Evolutionary conservation across 2,888 invertebrate species (phyloP), one percentile per base, ranked within the genome.

Genomic region (Melanostoma mellinum): DNA sequence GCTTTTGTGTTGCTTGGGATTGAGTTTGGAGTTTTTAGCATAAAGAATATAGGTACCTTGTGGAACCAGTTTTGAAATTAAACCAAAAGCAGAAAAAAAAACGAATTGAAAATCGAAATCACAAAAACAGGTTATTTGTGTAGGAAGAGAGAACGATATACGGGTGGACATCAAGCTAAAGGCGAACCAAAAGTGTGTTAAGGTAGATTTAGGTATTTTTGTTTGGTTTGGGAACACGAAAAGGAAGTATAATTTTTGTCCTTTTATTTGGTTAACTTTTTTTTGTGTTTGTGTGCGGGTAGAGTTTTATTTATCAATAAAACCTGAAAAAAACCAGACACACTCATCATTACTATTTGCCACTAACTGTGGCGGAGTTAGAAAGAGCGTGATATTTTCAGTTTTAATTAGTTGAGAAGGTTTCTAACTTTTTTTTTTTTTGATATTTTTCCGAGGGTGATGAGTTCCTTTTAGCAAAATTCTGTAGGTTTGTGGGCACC

Each of bases 161-260:
- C 76, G 76, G 81, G 81, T 76, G 81, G 81, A 81, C 76, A 67
- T 53, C 53, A 42, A 73, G 53, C 32, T 48, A 61, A 63, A 63
- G 20, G 20, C 20, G 20, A 40, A 58, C 48, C 30, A 63, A 56
- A 58, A 46, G 44, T 10, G 20, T 33, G 42, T 46, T 30, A 33
- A 67, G 52, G 58, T 32, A 50, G 63, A 48, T 53, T 68, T 68
- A 61, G 60, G 61, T 68, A 38, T 56, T 48, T 32, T 53, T 61
- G 46, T 61, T 69, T 48, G 40, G 42, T 53, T 63, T 63, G 75
- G 52, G 63, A 76, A 72, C 20, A 20, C 55, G 58, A 76, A 81
- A 81, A 76, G 72, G 81, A 81, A 81, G 72, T 81, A 42, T 32
- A 68, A 76, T 55, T 46, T 61, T 63, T 76, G 81, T 81, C 81